phyloP scores from a whole-genome alignment of 2,797 vertebrate genomes.

The Phoxinus dragarum region DNA sequence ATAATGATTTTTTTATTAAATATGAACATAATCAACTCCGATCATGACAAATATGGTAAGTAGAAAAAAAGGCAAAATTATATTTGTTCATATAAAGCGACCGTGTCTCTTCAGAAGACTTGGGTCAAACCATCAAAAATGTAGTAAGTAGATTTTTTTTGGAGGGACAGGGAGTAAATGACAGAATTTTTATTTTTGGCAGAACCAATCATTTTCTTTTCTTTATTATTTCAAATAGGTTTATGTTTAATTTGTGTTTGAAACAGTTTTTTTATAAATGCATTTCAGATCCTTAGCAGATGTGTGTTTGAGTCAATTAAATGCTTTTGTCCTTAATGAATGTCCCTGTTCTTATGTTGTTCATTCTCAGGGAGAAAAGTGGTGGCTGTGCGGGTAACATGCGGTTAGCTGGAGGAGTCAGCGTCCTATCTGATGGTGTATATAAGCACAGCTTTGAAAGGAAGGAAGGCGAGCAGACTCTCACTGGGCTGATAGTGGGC shows the following conservation, averaged over 20 bases:
- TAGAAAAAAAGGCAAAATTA: background rate
- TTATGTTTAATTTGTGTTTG: background rate
- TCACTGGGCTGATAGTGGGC: conserved; percentile 78
- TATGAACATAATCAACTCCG: background rate
- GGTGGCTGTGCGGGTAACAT: conserved; percentile 89
- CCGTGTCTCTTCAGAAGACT: background rate
- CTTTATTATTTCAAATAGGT: background rate
- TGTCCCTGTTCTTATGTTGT: conserved; percentile 14
- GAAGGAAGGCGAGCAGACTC: conserved; percentile 59
- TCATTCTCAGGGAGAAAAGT: conserved; percentile 82
- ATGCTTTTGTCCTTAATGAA: background rate
- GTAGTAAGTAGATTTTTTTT: background rate
- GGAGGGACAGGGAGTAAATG: background rate
- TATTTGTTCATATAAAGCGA: too few relatives aligned
- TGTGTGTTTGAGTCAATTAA: background rate
- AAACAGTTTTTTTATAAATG: background rate
- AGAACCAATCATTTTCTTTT: background rate
- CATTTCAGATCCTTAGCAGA: background rate
- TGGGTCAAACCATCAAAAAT: background rate
- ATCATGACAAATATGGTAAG: background rate
- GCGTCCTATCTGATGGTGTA: conserved; percentile 79
- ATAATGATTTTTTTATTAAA: background rate
- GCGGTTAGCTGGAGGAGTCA: conserved; percentile 74
- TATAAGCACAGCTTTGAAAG: conserved; percentile 86
- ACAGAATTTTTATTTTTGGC: background rate